Evolutionary conservation across 1,140 invertebrate species (phyloP), one percentile per base, ranked within the genome.

Genomic region (Drosophila subpulchrella): DNA sequence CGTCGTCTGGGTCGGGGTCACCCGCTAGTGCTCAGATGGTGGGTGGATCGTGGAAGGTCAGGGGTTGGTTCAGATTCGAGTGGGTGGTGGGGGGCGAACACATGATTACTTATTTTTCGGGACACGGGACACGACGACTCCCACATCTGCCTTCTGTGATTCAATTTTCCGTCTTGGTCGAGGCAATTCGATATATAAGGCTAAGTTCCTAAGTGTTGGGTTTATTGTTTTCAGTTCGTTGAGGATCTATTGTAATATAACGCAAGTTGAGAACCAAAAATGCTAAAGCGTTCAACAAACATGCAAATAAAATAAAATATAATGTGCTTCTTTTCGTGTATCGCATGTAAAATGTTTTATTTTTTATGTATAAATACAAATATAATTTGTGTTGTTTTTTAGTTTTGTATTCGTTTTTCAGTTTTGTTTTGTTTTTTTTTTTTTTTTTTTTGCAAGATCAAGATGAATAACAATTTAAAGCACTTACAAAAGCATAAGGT

Each of bases 381-480:
- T 86, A 81, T 86, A 86, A 78, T 82, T 85, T 86, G 74, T 86
- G 78, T 78, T 73, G 55, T 44, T 62, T 30, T 80, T 80, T 48
- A 17, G 53, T 65, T 65, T 58, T 54, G 63, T 54, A 61, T 30
- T 42, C 42, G 39, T 55, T 62, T 65, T 38, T 61, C 38, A 55
- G 15, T 53, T 57, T 42, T 57, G n/a, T 56, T 56, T 41, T 41
- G 41, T 72, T 46, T 44, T 72, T 81, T 66, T 56, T 46, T 44
- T 72, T 81, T 66, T 56, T 42, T 62, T 70, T 42, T 62, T 54
- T 42, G 51, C 59, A 66, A 75, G 73, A 75, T 76, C 66, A 82
- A 86, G 77, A 82, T 88, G 57, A 86, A 88, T 82, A 86, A 86
- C 78, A 88, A 82, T 88, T 84, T 78, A 79, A 86, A 86, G 79